Percentiles rank a stretch among this genome's conserved stretches.
phyloP scores from a whole-genome alignment of 2,797 vertebrate species.

The Lophotriccus pileatus region DNA sequence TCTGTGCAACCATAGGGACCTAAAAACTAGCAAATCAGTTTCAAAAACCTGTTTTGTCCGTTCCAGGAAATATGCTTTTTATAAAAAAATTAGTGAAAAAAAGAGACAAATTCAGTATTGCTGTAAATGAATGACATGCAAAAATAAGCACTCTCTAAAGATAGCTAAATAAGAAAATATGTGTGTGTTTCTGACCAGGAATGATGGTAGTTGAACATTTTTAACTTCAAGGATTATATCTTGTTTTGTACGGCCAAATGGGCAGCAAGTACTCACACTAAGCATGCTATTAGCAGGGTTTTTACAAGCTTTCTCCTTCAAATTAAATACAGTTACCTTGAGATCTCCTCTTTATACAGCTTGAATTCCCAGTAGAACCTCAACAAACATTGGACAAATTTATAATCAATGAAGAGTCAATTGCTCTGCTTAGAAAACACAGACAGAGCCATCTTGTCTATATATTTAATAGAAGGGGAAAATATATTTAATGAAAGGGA shows the following conservation, averaged over 20 bases:
- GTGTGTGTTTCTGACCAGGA: background rate
- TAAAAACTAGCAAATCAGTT: background rate
- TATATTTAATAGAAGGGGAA: background rate
- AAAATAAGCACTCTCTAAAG: background rate
- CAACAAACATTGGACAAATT: background rate
- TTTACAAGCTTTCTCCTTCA: background rate
- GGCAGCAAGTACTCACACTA: background rate
- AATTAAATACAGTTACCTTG: background rate
- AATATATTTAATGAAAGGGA: background rate
- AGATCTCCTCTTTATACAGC: background rate
- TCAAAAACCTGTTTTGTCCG: background rate
- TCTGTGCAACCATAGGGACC: background rate
- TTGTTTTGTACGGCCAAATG: background rate
- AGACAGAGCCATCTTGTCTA: background rate
- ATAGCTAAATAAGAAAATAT: background rate
- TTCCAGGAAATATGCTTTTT: background rate
- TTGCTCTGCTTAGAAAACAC: background rate
- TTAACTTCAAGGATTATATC: background rate
- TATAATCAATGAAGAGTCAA: constrained; percentile 5
- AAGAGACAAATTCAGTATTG: background rate
- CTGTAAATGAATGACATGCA: background rate
- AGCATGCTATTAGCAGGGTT: background rate
- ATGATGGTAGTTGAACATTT: background rate
- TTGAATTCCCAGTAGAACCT: background rate
- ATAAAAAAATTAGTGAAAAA: background rate